These are phyloP conservation scores for Drosophila takahashii DNA, from an alignment of 1,140 invertebrate genomes.

Conservation along the genomic window DNA sequence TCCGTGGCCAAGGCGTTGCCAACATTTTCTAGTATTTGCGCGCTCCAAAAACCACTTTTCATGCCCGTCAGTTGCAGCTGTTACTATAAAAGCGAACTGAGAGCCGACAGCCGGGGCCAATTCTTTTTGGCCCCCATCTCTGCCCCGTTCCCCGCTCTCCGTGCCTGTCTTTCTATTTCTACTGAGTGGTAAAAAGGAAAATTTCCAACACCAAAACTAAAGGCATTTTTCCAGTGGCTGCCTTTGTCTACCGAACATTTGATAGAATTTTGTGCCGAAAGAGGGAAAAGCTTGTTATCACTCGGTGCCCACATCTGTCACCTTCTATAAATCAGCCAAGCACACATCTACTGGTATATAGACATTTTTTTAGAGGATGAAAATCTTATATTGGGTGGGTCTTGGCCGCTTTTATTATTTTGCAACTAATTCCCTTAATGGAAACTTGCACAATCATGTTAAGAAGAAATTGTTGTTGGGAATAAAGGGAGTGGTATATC, in stretches of 20 bases:
- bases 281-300: conserved; percentile 73
- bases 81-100: conserved; percentile 62
- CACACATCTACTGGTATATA: conserved; percentile 34
- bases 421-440: conserved; percentile 79
- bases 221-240: conserved; percentile 61
- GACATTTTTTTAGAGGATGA: conserved; percentile 16
- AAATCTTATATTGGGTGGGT: conserved; percentile 51
- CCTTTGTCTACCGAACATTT: conserved; percentile 52
- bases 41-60: conserved; percentile 77
- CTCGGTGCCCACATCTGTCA: conserved; percentile 80
- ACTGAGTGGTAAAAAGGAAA: conserved; percentile 28
- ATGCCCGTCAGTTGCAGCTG: conserved; percentile 81
- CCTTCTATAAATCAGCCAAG: conserved; percentile 80
- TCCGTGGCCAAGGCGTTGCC: conserved; percentile 29
- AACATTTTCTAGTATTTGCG: conserved; percentile 65
- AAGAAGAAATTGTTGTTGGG: background rate
- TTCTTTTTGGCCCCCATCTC: conserved; percentile 34
- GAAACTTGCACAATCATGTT: conserved; percentile 72
- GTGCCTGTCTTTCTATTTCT: conserved; percentile 9
- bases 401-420: conserved; percentile 53
- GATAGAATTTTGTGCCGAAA: conserved; percentile 48
- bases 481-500: conserved; percentile 2
- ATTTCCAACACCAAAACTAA: conserved; percentile 56
- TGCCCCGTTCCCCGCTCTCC: background rate
- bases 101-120: conserved; percentile 46